Percentiles rank a stretch among this genome's conserved stretches.
These are phyloP conservation scores for Calyptommatus sinebrachiatus DNA, from an alignment of 2,113 vertebrate genomes.

Conservation along the genomic window DNA sequence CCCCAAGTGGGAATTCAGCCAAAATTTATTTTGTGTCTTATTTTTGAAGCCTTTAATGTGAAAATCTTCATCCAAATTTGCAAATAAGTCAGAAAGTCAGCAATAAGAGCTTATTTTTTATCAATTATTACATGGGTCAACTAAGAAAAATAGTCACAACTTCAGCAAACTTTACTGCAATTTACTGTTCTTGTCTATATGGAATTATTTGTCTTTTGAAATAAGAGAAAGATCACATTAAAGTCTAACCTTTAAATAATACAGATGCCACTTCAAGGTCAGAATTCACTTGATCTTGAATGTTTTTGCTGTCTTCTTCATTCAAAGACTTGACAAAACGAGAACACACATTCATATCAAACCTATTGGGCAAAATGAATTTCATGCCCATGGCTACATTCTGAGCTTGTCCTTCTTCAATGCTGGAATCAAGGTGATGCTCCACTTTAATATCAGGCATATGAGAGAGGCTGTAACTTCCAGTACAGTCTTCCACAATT, in stretches of 20 bases:
- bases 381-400: conserved; percentile 95
- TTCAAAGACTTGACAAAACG: conserved; percentile 97
- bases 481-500: conserved; percentile 82
- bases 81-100: not conserved
- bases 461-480: conserved; percentile 80
- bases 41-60: not conserved
- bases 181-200: not conserved
- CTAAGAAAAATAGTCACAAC: not conserved
- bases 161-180: not conserved
- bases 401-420: conserved; percentile 77
- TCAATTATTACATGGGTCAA: not conserved
- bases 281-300: conserved; percentile 98
- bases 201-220: too few species aligned
- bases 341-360: conserved; percentile 99
- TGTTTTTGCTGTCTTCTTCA: conserved; percentile 98
- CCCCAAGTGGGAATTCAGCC: too few species aligned
- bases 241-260: conserved; percentile 91
- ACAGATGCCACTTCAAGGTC: conserved; percentile 98
- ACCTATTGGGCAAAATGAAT: conserved; percentile 94
- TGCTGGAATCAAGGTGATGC: conserved; percentile 73
- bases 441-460: conserved; percentile 88
- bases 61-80: not conserved
- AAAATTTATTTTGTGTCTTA: not conserved
- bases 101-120: not conserved
- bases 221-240: conserved; percentile 3